Percentiles rank a stretch among this genome's conserved stretches.
Conservation (phyloP, 1,140 invertebrate species). For the Heliothis subflexa region DNA sequence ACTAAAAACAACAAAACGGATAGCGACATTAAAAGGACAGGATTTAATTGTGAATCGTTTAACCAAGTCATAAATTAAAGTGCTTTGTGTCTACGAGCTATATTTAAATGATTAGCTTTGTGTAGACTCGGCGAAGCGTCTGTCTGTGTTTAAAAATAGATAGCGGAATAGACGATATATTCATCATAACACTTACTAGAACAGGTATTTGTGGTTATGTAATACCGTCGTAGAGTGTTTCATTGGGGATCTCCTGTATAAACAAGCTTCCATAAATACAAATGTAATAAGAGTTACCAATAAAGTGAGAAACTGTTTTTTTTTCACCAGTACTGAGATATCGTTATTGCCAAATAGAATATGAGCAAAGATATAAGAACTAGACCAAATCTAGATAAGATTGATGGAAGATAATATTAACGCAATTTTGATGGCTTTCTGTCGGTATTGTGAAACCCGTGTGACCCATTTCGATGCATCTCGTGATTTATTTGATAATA, state of each 20-base stretch:
- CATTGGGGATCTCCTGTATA: slow-evolving; percentile 5
- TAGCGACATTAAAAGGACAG: not conserved
- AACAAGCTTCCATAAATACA: not conserved
- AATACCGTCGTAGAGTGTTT: not conserved
- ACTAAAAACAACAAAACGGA: slow-evolving; percentile 11
- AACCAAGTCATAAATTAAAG: slow-evolving; percentile 11
- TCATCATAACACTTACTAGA: not conserved
- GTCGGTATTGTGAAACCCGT: not conserved
- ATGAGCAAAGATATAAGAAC: too few relatives aligned
- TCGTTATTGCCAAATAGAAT: too few relatives aligned
- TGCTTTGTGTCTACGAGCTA: slow-evolving; percentile 13
- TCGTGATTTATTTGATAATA: slow-evolving; percentile 10
- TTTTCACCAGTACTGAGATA: too few relatives aligned
- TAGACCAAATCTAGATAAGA: too few relatives aligned
- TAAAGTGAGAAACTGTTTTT: not conserved
- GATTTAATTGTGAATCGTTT: not conserved
- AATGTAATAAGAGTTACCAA: not conserved
- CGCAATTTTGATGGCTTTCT: not conserved
- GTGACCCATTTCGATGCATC: slow-evolving; percentile 33
- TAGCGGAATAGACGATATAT: not conserved
- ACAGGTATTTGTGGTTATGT: not conserved
- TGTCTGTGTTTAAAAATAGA: slow-evolving; percentile 31
- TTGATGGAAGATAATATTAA: not conserved
- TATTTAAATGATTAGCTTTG: slow-evolving; percentile 24
- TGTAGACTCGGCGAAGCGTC: slow-evolving; percentile 18